A percentile compares a stretch with the other conserved stretches of the same genome.
Evolutionary conservation across 2,888 invertebrate species (phyloP).

Genomic region (Odontothrips loti): DNA sequence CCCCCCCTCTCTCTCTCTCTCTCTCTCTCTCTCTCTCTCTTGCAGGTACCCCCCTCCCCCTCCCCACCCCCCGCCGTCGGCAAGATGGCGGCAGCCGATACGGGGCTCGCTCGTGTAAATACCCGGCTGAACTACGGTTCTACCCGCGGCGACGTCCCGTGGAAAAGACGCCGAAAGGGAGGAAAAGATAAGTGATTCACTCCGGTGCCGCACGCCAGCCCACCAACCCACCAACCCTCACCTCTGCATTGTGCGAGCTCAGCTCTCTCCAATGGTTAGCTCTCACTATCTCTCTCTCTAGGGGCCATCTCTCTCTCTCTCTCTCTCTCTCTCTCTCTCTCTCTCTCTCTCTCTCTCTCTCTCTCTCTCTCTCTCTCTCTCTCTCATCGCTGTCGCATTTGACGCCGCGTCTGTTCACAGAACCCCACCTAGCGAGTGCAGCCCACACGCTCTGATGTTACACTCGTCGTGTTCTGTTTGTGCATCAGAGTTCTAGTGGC

Average conservation of each 20-base stretch:
- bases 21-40: too few species aligned
- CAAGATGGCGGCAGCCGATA: too few species aligned
- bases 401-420: too few species aligned
- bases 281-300: background rate
- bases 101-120: background rate
- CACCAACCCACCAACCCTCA: background rate
- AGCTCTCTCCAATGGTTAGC: too few species aligned
- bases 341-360: background rate
- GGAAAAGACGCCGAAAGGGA: background rate
- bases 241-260: background rate
- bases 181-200: too few species aligned
- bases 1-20: background rate
- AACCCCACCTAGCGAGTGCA: too few species aligned
- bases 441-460: too few species aligned
- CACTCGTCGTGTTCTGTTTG: too few species aligned
- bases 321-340: background rate
- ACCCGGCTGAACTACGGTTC: background rate
- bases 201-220: background rate
- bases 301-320: background rate
- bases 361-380: slow-evolving; percentile 19
- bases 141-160: background rate
- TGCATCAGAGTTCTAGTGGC: too few species aligned
- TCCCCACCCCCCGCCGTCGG: too few species aligned
- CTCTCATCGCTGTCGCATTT: too few species aligned
- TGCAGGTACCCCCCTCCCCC: too few species aligned